phyloP scores from a whole-genome alignment of 2,797 vertebrate genomes.

The Sus cebifrons region DNA sequence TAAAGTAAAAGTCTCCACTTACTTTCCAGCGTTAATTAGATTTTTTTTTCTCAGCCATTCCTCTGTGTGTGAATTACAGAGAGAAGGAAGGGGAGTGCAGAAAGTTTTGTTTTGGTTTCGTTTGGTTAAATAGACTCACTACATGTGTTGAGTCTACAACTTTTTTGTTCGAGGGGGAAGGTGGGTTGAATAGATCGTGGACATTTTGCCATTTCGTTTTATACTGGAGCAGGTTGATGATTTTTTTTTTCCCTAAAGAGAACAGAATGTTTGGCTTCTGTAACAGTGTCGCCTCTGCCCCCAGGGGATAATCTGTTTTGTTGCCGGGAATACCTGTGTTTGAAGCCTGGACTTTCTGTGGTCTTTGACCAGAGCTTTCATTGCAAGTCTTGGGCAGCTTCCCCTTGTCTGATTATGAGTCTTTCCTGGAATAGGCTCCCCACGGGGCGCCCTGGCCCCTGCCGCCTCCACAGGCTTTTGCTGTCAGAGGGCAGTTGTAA shows the following conservation, averaged over 20 bases:
- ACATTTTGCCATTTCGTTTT: constrained; percentile 35
- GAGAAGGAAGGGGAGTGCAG: neutral
- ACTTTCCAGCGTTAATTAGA: neutral
- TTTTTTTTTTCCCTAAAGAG: neutral
- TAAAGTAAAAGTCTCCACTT: neutral
- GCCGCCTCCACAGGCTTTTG: neutral
- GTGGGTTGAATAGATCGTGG: neutral
- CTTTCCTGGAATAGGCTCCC: neutral
- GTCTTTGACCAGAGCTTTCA: neutral
- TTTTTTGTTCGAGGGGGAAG: neutral
- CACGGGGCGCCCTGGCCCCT: neutral
- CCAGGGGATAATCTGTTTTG: neutral
- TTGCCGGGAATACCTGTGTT: neutral
- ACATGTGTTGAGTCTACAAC: neutral
- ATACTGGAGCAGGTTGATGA: neutral
- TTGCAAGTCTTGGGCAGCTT: neutral
- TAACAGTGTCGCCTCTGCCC: neutral
- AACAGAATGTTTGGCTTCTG: neutral
- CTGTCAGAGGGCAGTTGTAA: neutral
- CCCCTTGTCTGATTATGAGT: neutral
- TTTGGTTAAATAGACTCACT: neutral
- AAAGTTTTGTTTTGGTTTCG: constrained; percentile 7
- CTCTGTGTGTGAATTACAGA: neutral
- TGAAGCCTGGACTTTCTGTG: neutral
- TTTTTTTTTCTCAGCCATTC: neutral